A percentile compares a stretch with the other conserved stretches of the same genome.
phyloP scores from a whole-genome alignment of 35 echinoderm and acorn worm genomes.

The Apostichopus japonicus region DNA sequence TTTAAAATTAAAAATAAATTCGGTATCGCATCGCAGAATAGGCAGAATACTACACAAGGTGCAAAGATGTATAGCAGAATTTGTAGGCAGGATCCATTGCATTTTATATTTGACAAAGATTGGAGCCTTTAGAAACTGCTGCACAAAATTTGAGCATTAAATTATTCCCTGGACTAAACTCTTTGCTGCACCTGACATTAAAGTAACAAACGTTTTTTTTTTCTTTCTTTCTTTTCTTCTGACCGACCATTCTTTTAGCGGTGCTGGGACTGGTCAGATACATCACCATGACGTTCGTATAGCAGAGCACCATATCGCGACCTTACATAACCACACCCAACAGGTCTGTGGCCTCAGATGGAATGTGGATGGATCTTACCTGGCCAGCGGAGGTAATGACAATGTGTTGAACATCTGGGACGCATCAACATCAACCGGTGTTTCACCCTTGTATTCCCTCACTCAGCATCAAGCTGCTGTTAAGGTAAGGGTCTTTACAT shows the following conservation, averaged over 20 bases:
- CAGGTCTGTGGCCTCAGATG: constrained; percentile 87
- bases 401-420: constrained; percentile 87
- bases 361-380: constrained; percentile 78
- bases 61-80: too few species aligned
- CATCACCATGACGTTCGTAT: constrained; percentile 94
- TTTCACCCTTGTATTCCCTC: constrained; percentile 60
- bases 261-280: constrained; percentile 74
- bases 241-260: constrained; percentile 20
- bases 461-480: constrained; percentile 90
- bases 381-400: constrained; percentile 96
- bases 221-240: neutral
- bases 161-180: too few species aligned
- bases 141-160: too few species aligned
- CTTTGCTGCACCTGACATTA: too few species aligned
- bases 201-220: too few species aligned
- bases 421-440: constrained; percentile 46
- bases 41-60: too few species aligned
- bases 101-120: too few species aligned
- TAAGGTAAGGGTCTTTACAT: constrained; percentile 59
- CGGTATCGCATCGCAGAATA: too few species aligned
- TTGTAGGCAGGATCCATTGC: too few species aligned
- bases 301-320: constrained; percentile 70
- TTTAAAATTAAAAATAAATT: too few species aligned
- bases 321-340: constrained; percentile 74
- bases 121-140: too few species aligned